Base-by-base conservation (phyloP, 1,140 invertebrate species). In the Drosophila paulistorum region DNA sequence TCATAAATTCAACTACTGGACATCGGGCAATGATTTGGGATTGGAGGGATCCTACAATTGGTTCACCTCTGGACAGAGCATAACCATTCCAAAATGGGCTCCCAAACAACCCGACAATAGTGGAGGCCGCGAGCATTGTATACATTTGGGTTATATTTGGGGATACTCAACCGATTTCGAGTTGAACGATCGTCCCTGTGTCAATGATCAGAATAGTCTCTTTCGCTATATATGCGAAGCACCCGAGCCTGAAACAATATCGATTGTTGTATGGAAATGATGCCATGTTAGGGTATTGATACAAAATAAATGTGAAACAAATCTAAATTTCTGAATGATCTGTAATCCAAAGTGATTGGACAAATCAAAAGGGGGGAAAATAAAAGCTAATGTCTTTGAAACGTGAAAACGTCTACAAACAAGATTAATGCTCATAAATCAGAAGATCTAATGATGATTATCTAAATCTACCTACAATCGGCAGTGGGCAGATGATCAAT, bases 181-280 rank as follows among this genome's bases (percentile, higher is more conserved):
- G 11, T 58, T 77, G 2, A 77, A 77, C 7, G 74, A 71, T 62
- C 33, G 68, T 1, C 74, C 74, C 37, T 77, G 74, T 26, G 5
- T 37, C 3, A 6, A 61, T 23, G 42, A 77, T 17, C 7, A 7
- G 13, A 41, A 61, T 13, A 77, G 74, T 37, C 26, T 77, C 14
- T 77, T 51, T 20, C 13, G 71, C 39, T 20, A 93, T 82, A 92
- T 95, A 93, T 57, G 93, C 90, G 1, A 94, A 94, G 17, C 86
- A 62, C 13, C 94, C 93, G 9, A 93, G 68, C 17, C 94, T 93
- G 2, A 94, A 94, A 68, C 94, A 93, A 45, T 94, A 86, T 72
- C 93, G 92, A 93, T 94, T 76, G 45, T 68, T 42, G 70, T 73
- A 14, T 76, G 74, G 74, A 69, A 76, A 13, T 76, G 23, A 62